Evolutionary conservation across 2,113 vertebrate species (phyloP), one percentile per base, ranked within the genome.

Genomic region (Rattus rattus): DNA sequence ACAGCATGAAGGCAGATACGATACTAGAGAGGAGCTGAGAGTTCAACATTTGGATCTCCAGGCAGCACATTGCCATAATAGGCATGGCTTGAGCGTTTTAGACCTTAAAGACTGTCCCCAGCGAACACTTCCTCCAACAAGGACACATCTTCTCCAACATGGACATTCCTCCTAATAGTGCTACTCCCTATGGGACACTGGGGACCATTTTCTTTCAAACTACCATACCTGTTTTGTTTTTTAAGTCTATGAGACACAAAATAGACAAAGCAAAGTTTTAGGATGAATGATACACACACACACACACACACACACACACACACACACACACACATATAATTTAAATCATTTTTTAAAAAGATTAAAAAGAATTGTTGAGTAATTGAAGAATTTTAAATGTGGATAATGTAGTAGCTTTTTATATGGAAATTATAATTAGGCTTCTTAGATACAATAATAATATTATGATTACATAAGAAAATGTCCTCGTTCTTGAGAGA

Each of bases 391-490:
- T 56, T 90, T 80, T 94, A 43, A 90, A 49, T 63, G 87, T 63
- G 52, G 61, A 87, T 30, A 56, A 76, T 39, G 63, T 61, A 86
- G 72, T 13, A 92, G 54, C 49, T 89, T 54, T 56, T 56, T 88
- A 84, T 85, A 73, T 70, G 14, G 14, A 81, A 94, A 65, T 75
- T 65, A 76, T 69, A 43, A 69, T 79, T 92, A 89, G n/a, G 61
- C 83, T 93, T 92, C 56, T 65, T 54, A 96, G 65, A 39, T 91
- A 61, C 49, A 69, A 84, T 59, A 94, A 87, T 92, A 47, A n/a
- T 56, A 81, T 30, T 86, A 22, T 90, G 63, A 24, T 94, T 88
- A 63, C 75, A n/a, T 76, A 87, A 63, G n/a, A 76, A 92, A 90
- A 79, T 73, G 33, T 73, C 4, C 26, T 61, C 81, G 72, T 75